These are phyloP conservation scores for Drosophila kuntzei DNA, from an alignment of 2,888 invertebrate species.

Conservation along the genomic window DNA sequence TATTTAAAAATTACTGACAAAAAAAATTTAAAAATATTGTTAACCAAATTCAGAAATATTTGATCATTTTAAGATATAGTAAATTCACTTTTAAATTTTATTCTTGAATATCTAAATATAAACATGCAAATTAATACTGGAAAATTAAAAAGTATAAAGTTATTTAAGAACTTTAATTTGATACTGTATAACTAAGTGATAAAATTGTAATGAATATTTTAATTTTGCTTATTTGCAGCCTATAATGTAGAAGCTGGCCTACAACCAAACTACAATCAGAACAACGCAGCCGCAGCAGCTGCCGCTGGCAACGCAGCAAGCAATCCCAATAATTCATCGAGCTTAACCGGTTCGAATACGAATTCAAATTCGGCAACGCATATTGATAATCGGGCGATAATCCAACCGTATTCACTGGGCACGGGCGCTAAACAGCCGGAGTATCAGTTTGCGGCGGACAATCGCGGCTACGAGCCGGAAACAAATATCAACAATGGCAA, in stretches of 20 bases:
- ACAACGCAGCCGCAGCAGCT: conserved; percentile 83
- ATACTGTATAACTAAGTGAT: too few species aligned
- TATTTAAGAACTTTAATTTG: too few species aligned
- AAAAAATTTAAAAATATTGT: too few species aligned
- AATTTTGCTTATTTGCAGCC: conserved; percentile 86
- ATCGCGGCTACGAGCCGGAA: conserved; percentile 80
- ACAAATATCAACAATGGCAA: conserved; percentile 62
- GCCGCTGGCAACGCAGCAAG: conserved; percentile 85
- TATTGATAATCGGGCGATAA: conserved; percentile 83
- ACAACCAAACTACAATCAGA: conserved; percentile 91
- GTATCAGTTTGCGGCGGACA: conserved; percentile 81
- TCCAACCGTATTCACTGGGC: conserved; percentile 83
- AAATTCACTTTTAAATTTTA: too few species aligned
- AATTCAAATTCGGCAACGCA: conserved; percentile 43
- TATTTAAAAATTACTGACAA: too few species aligned
- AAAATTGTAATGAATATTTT: too few species aligned
- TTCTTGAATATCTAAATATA: too few species aligned
- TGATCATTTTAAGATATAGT: too few species aligned
- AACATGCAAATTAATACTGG: too few species aligned
- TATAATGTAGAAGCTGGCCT: conserved; percentile 95
- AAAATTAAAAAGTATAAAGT: too few species aligned
- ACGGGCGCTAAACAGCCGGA: conserved; percentile 80
- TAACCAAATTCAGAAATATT: too few species aligned
- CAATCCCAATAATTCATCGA: conserved; percentile 79
- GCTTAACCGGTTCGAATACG: conserved; percentile 47